A percentile compares a stretch with the other conserved stretches of the same genome.
Conservation (phyloP, 2,797 vertebrate species). For the Peromyscus nudipes region DNA sequence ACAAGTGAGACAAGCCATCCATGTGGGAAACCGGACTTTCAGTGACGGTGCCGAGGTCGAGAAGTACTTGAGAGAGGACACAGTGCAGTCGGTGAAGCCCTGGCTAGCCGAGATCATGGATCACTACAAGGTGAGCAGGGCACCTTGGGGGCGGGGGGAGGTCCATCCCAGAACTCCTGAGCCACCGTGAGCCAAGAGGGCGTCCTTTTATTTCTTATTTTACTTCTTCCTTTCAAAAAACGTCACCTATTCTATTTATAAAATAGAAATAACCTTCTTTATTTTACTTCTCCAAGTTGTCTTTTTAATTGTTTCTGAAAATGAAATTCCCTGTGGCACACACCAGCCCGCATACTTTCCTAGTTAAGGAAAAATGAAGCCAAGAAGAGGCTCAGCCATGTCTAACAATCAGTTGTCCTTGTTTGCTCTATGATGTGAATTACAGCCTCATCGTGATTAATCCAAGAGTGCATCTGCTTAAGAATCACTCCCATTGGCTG, state of each 20-base stretch:
- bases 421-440: neutral
- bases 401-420: neutral
- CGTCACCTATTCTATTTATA: neutral
- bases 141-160: constrained; percentile 19
- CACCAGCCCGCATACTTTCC: neutral
- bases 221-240: neutral
- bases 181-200: neutral
- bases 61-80: constrained; percentile 92
- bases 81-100: constrained; percentile 93
- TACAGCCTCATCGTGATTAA: neutral
- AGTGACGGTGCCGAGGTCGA: constrained; percentile 90
- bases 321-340: constrained; percentile 26
- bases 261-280: neutral
- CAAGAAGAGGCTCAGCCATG: neutral
- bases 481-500: neutral
- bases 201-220: constrained; percentile 6
- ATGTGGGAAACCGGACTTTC: constrained; percentile 93
- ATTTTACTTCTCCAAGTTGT: constrained; percentile 43
- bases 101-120: constrained; percentile 94
- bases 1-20: constrained; percentile 90
- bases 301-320: neutral
- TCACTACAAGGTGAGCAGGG: constrained; percentile 92
- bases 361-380: constrained; percentile 12
- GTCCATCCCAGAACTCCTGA: neutral
- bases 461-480: neutral